Evolutionary conservation across 1,140 invertebrate genomes (phyloP).

Genomic region (Meloidogyne floridensis): DNA sequence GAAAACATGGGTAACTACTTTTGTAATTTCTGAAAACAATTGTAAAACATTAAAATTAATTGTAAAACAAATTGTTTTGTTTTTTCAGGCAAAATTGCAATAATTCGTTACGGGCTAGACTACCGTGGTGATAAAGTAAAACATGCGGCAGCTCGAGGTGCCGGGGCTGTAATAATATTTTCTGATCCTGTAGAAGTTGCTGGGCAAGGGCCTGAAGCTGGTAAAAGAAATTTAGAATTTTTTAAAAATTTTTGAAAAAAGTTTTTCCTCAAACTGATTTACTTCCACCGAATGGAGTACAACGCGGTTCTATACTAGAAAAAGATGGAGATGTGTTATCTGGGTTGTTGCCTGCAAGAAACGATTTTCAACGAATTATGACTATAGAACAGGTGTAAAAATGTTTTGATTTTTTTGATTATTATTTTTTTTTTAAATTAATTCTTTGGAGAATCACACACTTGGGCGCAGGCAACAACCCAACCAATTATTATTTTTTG

Average conservation of each 20-base stretch:
- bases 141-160: conserved; percentile 51
- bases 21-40: too few relatives aligned
- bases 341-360: conserved; percentile 52
- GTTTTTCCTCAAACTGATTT: conserved; percentile 57
- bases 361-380: conserved; percentile 40
- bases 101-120: conserved; percentile 53
- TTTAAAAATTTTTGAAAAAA: conserved; percentile 28
- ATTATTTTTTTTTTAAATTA: not conserved
- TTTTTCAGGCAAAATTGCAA: conserved; percentile 56
- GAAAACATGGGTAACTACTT: too few relatives aligned
- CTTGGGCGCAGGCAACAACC: not conserved
- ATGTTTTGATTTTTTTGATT: not conserved
- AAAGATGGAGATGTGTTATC: conserved; percentile 59
- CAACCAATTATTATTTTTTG: not conserved
- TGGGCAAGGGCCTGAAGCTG: conserved; percentile 39
- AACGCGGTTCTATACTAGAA: conserved; percentile 53
- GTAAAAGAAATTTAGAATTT: conserved; percentile 21
- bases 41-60: not conserved
- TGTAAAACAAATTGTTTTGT: not conserved
- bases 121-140: conserved; percentile 60
- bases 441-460: too few relatives aligned
- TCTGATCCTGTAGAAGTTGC: conserved; percentile 64
- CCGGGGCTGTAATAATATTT: conserved; percentile 59
- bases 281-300: conserved; percentile 56
- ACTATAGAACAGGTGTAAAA: conserved; percentile 46